Evolutionary conservation across 2,113 vertebrate species (phyloP), one percentile per base, ranked within the genome.

Genomic region (Oceanites oceanicus): DNA sequence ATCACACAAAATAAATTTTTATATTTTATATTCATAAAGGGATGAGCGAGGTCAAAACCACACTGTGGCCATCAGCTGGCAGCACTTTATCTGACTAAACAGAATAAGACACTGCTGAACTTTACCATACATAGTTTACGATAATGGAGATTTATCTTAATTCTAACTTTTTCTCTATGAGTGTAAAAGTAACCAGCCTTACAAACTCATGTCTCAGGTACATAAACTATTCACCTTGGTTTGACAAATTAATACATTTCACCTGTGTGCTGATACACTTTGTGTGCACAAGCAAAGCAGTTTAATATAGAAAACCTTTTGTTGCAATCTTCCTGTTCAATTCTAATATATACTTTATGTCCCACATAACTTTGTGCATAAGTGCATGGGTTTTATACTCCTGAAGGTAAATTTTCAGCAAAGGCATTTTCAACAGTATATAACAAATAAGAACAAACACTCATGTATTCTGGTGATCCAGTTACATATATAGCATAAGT

Each of bases 191-290:
- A 88, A 53, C 50, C 36, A 66, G 7, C 49, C 10, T 27, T 53
- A 70, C 6, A 76, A 73, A 40, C 7, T 36, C 0, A 2, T n/a
- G 40, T 18, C 15, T 88, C 11, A 27, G 29, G 40, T 34, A 59
- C 1, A 5, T 22, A 83, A 82, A 59, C 0, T 0, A 12, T 55
- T 88, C 47, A 38, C 17, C 20, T 56, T 76, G 20, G 3, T 80
- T 52, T 68, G 20, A 38, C 9, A 92, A 78, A 75, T 55, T n/a
- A 67, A 72, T 68, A 27, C 5, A 73, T 83, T 73, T 91, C 21
- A 56, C 15, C 9, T 40, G 6, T 47, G 15, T 68, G 30, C 74
- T 19, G 16, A 17, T 12, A 59, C 17, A 38, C 5, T 59, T 49
- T 3, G 5, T 42, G 47, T 34, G 18, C 20, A 14, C 21, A 89